Evolutionary conservation across 2,113 vertebrate genomes (phyloP), one percentile per base, ranked within the genome.

Genomic region (Caranx melampygus): DNA sequence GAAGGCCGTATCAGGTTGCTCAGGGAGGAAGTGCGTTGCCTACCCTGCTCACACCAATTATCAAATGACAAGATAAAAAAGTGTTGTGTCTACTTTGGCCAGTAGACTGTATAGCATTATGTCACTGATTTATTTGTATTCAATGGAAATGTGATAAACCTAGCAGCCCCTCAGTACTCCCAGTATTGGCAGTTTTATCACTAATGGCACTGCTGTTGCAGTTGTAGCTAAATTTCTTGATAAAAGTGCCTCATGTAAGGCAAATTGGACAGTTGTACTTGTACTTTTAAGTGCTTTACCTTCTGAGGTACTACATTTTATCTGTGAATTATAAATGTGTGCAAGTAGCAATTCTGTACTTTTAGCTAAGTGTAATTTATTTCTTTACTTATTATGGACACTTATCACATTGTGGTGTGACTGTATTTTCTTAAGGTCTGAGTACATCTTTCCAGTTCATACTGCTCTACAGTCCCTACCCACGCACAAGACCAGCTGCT

Each of bases 21-120:
- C 20, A 42, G 51, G 13, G 5, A 51, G 31, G 58, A 55, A 47
- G 33, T 10, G 45, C 42, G 14, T 57, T 57, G 40, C 15, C 47
- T 49, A 61, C 49, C 35, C 54, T 55, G 7, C 40, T 71, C 5
- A 60, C 44, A 47, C 12, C 14, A 14, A 54, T 21, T 51, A 51
- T 72, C 44, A n/a, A 40, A 77, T 62, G 26, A 64, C 58, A 45
- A 67, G 13, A 75, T 57, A 51, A 70, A 78, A 16, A 66, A 31
- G 20, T 66, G 47, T n/a, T 7, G 59, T 5, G 5, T 71, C 18
- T 47, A 13, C 57, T n/a, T 2, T 7, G 18, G 59, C n/a, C 37
- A 51, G 60, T 67, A 35, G 10, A 6, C 15, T 60, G 7, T 37
- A 7, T 1, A 45, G 6, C 21, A 33, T 15, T 11, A 5, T 68